Evolutionary conservation across 2,888 invertebrate species (phyloP).

Genomic region (Harpalus rufipes): DNA sequence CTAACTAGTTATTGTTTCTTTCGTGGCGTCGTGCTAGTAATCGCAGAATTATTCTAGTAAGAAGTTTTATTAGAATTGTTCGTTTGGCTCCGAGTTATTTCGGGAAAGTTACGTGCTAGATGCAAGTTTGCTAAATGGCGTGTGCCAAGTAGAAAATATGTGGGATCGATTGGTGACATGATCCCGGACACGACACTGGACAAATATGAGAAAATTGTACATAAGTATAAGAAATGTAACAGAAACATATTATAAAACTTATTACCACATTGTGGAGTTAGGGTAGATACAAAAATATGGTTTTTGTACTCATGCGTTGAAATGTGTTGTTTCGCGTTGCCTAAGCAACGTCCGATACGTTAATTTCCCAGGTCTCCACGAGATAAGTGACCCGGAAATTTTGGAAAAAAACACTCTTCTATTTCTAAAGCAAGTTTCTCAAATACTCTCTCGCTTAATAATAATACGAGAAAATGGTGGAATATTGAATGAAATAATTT

Average conservation of each 20-base stretch:
- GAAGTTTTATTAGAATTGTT: constrained; percentile 50
- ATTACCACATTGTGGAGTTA: background rate
- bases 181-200: constrained; percentile 4
- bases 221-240: background rate
- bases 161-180: constrained; percentile 58
- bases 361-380: too few species aligned
- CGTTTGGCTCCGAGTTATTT: constrained; percentile 49
- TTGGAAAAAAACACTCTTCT: too few species aligned
- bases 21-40: constrained; percentile 13
- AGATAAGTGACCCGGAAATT: too few species aligned
- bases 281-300: too few species aligned
- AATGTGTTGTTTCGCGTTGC: too few species aligned
- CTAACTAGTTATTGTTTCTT: constrained; percentile 6
- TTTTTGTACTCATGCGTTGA: too few species aligned
- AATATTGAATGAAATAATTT: too few species aligned
- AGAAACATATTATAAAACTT: background rate
- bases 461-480: too few species aligned
- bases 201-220: background rate
- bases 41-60: constrained; percentile 49
- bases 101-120: constrained; percentile 55
- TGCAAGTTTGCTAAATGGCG: constrained; percentile 60
- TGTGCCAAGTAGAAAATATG: constrained; percentile 58
- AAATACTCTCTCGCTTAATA: too few species aligned
- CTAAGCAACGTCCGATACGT: too few species aligned
- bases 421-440: too few species aligned